Base-by-base conservation (phyloP, 2,113 vertebrate species). In the Pseudopipra pipra region DNA sequence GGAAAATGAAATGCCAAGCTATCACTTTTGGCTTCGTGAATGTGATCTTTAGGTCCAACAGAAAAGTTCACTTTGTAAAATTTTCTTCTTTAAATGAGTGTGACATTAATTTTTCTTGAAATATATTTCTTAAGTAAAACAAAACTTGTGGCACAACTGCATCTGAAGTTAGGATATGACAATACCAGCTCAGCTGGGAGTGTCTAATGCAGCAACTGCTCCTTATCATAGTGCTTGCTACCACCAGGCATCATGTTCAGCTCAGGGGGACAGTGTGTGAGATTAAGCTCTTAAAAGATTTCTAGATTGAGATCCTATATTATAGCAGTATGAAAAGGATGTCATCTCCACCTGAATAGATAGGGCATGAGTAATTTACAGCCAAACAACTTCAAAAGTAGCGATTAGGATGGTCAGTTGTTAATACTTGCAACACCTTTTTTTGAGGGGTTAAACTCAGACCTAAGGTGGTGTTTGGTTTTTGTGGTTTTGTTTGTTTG, bases 1-100 rank as follows among this genome's bases (percentile, higher is more conserved):
- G 66, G 75, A 90, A 97, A 97, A 97, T 78, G 94, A 97, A 97
- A 94, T 96, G 89, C 95, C 96, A 97, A 35, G 63, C 73, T 88
- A 67, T 92, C 83, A 92, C 94, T 92, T 77, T 90, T 55, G 55
- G 28, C 77, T 92, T 96, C 79, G 39, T 52, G 79, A 91, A 81
- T 77, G 62, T 30, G 85, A 67, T 95, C 56, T 82, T 74, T 85
- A 95, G 73, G 27, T 66, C 92, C 88, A 72, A 55, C 28, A 46
- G 81, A 75, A 80, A 87, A 94, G 22, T 66, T 96, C 9, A 62
- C 81, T 88, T 95, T 67, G 35, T 56, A 70, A 70, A 70, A 51
- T 44, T 54, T 31, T 13, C 1, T 30, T 77, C 21, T 63, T 63
- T 41, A 33, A 55, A 35, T 28, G 27, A 54, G 24, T 54, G n/a